Percentiles rank a stretch among this genome's conserved stretches.
Conservation (phyloP, 2,888 invertebrate genomes). For the Copidosoma aretas region DNA sequence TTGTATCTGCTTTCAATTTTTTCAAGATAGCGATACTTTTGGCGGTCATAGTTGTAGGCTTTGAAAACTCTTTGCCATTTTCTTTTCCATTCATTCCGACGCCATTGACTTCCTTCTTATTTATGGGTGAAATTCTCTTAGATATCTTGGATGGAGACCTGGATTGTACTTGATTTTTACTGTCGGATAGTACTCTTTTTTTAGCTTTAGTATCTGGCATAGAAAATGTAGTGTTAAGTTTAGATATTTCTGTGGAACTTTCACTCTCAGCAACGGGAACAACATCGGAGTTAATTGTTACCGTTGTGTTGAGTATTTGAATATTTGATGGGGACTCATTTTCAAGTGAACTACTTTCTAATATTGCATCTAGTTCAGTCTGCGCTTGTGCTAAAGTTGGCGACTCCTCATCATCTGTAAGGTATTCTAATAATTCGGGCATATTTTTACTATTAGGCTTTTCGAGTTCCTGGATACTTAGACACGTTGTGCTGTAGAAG, state of each 20-base stretch:
- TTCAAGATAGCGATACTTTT: conserved; percentile 58
- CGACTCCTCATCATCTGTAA: conserved; percentile 38
- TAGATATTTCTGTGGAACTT: conserved; percentile 30
- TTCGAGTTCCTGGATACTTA: conserved; percentile 49
- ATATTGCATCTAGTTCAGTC: conserved; percentile 19
- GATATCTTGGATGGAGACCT: conserved; percentile 50
- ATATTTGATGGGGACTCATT: conserved; percentile 1
- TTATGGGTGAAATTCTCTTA: conserved; percentile 49
- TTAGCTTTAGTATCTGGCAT: conserved; percentile 43
- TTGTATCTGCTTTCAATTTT: conserved; percentile 53
- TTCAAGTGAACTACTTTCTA: conserved; percentile 29
- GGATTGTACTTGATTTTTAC: conserved; percentile 49
- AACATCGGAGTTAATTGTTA: conserved; percentile 25
- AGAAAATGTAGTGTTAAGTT: conserved; percentile 49
- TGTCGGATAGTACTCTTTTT: conserved; percentile 54
- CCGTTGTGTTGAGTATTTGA: conserved; percentile 35
- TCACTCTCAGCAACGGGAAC: conserved; percentile 10
- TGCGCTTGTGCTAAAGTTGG: conserved; percentile 6
- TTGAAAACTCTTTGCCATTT: conserved; percentile 47
- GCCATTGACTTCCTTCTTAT: conserved; percentile 19
- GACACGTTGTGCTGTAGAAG: conserved; percentile 52
- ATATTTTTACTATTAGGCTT: conserved; percentile 49
- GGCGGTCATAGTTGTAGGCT: conserved; percentile 53
- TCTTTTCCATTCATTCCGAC: conserved; percentile 50
- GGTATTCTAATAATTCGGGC: conserved; percentile 43